Percentiles rank a stretch among this genome's conserved stretches.
Conservation (phyloP, 2,888 invertebrate species). For the Limnephilus marmoratus region DNA sequence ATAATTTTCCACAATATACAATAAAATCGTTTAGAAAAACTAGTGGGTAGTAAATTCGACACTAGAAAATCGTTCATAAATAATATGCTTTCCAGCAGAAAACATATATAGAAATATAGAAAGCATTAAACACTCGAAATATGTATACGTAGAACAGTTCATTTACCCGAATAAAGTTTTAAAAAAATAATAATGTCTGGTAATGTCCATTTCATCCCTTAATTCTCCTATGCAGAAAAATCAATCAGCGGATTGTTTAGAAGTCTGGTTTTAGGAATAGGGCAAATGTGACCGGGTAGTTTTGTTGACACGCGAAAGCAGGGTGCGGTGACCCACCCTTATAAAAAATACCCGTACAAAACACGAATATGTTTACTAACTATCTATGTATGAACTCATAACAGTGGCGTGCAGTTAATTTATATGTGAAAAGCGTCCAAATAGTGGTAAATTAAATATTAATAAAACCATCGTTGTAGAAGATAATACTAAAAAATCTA, state of each 20-base stretch:
- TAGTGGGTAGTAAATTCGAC: too few species aligned
- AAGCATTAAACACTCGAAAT: too few species aligned
- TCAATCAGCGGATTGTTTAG: not conserved
- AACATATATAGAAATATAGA: too few species aligned
- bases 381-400: not conserved
- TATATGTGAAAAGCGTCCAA: not conserved
- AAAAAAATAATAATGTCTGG: not conserved
- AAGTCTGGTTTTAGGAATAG: not conserved
- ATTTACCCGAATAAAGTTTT: too few species aligned
- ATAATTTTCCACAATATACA: too few species aligned
- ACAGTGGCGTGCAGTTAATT: not conserved
- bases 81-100: too few species aligned
- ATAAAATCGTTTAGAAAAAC: too few species aligned
- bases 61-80: too few species aligned
- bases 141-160: too few species aligned
- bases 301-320: not conserved
- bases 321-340: not conserved
- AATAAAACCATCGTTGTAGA: too few species aligned
- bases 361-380: not conserved
- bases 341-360: not conserved
- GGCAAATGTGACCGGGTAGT: not conserved
- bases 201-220: not conserved
- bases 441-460: not conserved
- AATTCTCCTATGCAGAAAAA: not conserved
- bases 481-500: too few species aligned